These are phyloP conservation scores for Glandiceps talaboti DNA, from an alignment of 53 echinoderm and acorn worm species.

Conservation along the genomic window DNA sequence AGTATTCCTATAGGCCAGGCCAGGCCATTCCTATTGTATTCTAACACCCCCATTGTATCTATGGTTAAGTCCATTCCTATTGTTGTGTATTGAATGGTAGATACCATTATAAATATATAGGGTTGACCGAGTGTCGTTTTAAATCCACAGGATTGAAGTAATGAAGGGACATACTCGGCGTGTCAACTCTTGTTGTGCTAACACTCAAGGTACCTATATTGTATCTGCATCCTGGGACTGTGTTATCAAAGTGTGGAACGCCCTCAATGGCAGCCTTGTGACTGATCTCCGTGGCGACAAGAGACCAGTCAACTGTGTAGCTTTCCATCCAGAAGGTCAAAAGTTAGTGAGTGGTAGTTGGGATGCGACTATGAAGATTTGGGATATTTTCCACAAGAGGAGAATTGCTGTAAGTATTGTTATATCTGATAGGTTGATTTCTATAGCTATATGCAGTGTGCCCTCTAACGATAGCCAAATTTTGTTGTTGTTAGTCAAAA, in stretches of 20 bases:
- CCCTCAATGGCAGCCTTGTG: conserved; percentile 38
- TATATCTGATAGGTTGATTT: too few species aligned
- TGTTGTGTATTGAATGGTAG: not conserved
- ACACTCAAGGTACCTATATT: conserved; percentile 37
- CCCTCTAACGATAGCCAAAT: too few species aligned
- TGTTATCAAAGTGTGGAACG: conserved; percentile 55
- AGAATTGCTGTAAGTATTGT: conserved; percentile 65
- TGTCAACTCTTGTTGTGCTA: conserved; percentile 55
- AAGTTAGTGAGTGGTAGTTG: conserved; percentile 75
- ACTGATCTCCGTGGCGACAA: conserved; percentile 35
- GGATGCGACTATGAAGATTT: conserved; percentile 86
- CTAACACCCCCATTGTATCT: too few species aligned
- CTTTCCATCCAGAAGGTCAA: conserved; percentile 84
- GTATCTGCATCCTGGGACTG: conserved; percentile 95
- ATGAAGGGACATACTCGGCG: conserved; percentile 70
- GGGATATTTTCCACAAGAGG: conserved; percentile 78
- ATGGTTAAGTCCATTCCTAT: not conserved
- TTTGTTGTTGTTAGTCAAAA: too few species aligned
- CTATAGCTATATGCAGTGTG: too few species aligned
- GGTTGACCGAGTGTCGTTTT: too few species aligned
- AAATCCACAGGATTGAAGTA: conserved; percentile 35
- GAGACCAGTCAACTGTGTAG: conserved; percentile 77
- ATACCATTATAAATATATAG: too few species aligned
- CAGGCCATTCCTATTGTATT: too few species aligned
- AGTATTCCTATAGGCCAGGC: too few species aligned